Evolutionary conservation across 1,140 invertebrate species (phyloP).

Genomic region (Orius laevigatus): DNA sequence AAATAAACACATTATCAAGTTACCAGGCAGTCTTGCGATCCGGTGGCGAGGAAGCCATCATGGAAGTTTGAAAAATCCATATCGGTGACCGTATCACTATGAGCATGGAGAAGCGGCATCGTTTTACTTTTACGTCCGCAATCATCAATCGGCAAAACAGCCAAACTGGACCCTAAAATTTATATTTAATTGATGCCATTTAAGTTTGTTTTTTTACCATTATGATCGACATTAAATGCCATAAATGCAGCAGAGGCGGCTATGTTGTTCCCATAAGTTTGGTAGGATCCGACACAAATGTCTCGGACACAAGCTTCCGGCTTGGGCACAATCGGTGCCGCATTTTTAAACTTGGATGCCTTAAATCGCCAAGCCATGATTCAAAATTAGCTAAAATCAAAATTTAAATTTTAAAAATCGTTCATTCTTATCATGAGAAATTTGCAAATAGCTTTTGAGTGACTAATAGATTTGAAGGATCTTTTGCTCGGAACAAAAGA

Average conservation of each 20-base stretch:
- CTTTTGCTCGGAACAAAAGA: no score
- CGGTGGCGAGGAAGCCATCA: conserved; percentile 75
- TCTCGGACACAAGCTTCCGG: conserved; percentile 79
- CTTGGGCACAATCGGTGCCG: conserved; percentile 79
- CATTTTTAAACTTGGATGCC: conserved; percentile 94
- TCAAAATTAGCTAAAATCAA: neutral
- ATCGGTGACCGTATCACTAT: conserved; percentile 83
- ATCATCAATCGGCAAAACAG: conserved; percentile 68
- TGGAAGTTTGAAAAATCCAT: conserved; percentile 90
- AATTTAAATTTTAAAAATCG: neutral
- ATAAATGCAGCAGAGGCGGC: conserved; percentile 80
- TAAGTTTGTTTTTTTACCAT: conserved; percentile 30
- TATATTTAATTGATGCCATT: neutral
- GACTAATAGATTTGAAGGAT: no score
- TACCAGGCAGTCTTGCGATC: conserved; percentile 77
- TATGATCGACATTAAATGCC: conserved; percentile 82
- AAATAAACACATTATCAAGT: conserved; percentile 16
- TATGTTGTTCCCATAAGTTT: conserved; percentile 87
- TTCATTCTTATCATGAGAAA: no score
- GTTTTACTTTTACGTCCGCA: conserved; percentile 71
- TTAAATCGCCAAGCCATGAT: conserved; percentile 89
- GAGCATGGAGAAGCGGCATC: conserved; percentile 66
- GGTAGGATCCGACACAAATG: conserved; percentile 74
- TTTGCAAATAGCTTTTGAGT: no score
- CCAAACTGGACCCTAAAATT: conserved; percentile 56